Conservation (phyloP, 1,140 invertebrate species). For the Tetranychus cinnabarinus region DNA sequence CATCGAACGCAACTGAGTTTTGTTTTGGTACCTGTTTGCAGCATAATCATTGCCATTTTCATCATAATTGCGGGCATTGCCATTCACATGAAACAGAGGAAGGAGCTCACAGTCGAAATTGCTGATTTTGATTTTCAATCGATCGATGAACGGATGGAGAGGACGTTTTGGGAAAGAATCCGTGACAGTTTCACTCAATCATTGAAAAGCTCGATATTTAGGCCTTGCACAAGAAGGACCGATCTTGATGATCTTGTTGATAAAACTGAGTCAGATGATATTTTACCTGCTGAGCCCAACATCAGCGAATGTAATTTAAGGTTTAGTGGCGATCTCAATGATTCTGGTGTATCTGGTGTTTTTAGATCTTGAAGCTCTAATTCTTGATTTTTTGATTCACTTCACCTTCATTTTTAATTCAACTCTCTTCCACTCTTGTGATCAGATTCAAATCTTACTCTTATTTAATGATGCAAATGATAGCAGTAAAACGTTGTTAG, state of each 20-base stretch:
- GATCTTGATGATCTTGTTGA: neutral
- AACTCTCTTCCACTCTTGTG: no score
- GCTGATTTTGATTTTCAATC: slow-evolving; percentile 64
- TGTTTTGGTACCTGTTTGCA: slow-evolving; percentile 53
- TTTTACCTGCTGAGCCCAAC: neutral
- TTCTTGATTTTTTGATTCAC: no score
- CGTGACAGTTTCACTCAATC: neutral
- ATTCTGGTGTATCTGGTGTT: neutral
- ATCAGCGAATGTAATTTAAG: neutral
- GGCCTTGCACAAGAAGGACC: neutral
- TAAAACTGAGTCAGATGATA: no score
- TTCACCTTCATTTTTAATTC: no score
- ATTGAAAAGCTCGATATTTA: neutral
- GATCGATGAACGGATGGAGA: slow-evolving; percentile 50
- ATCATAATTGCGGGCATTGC: slow-evolving; percentile 57
- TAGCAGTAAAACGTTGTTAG: no score
- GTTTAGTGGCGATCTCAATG: neutral
- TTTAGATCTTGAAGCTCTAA: neutral
- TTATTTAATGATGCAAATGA: no score
- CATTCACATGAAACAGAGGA: slow-evolving; percentile 26
- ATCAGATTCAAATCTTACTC: no score
- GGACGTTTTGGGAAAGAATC: slow-evolving; percentile 46
- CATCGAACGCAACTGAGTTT: slow-evolving; percentile 52
- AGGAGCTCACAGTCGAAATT: slow-evolving; percentile 50
- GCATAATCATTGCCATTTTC: slow-evolving; percentile 47